Percentiles rank a stretch among this genome's conserved stretches.
Conservation (phyloP, 2,888 invertebrate genomes). For the Electrophaes corylata region DNA sequence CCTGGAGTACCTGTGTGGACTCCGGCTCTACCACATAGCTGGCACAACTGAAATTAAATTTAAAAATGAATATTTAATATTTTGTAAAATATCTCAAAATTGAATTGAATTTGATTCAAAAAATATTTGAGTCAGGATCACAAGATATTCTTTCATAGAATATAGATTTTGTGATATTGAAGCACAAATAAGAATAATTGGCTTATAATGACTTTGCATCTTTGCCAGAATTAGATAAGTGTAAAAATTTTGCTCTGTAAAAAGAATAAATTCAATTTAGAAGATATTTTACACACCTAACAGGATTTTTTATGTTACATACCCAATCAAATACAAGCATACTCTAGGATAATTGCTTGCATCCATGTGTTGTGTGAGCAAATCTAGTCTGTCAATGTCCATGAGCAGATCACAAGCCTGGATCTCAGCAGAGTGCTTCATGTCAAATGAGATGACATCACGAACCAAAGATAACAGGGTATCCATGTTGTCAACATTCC, state of each 20-base stretch:
- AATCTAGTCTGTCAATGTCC: conserved; percentile 96
- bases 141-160: too few species aligned
- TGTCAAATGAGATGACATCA: conserved; percentile 96
- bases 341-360: conserved; percentile 95
- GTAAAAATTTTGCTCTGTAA: too few species aligned
- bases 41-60: conserved; percentile 88
- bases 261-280: too few species aligned
- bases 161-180: too few species aligned
- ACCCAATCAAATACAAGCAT: conserved; percentile 93
- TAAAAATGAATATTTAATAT: too few species aligned
- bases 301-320: conserved; percentile 37
- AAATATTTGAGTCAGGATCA: too few species aligned
- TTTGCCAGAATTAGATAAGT: background rate
- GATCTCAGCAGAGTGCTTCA: conserved; percentile 99
- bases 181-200: too few species aligned
- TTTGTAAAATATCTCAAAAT: too few species aligned
- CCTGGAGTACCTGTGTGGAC: conserved; percentile 91
- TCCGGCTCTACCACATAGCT: conserved; percentile 98
- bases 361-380: conserved; percentile 94
- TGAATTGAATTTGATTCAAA: too few species aligned
- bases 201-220: background rate
- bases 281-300: too few species aligned
- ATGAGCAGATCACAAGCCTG: conserved; percentile 99
- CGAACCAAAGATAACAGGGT: conserved; percentile 91
- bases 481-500: conserved; percentile 84